Evolutionary conservation across 2,888 invertebrate species (phyloP), one percentile per base, ranked within the genome.

Genomic region (Exocentrus adspersus): DNA sequence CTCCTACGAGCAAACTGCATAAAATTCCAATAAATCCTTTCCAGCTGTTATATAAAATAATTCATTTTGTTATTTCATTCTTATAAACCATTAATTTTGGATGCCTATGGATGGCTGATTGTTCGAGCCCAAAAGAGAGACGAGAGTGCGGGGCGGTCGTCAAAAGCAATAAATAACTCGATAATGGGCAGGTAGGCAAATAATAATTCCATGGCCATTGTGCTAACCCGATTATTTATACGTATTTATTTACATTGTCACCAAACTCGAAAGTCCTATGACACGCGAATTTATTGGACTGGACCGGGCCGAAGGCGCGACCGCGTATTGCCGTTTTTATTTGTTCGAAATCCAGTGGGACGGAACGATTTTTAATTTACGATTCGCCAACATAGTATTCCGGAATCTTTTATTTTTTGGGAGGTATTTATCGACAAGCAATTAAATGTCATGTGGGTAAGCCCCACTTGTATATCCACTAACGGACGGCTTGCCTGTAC

Each of bases 111-210:
- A 54, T 14, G 43, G 28, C 16, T 30, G 54, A 54, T 54, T 54
- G 43, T 54, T 43, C 43, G 17, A 24, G 21, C 17, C 10, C 54
- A 42, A 24, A 7, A 24, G 24, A 24, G 7, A 24, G 24, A 24
- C 7, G 37, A 37, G 53, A 54, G 46, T 20, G 42, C 58, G 57
- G 68, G 69, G 69, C 70, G 70, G 65, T 59, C 61, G 52, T 59
- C 60, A 20, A 53, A 56, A 43, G 65, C 69, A 72, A 77, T 77
- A 78, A 78, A 77, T 78, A 75, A 64, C 69, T 59, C 62, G 72
- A 74, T 78, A 79, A 79, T 78, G 74, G 75, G 72, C 73, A 75
- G 77, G 75, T 79, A 78, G 77, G 77, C 77, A 78, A 79, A 78
- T 77, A 77, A 74, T 78, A 78, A 78, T 77, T 78, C 75, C 72